A percentile compares a stretch with the other conserved stretches of the same genome.
These are phyloP conservation scores for Pantala flavescens DNA, from an alignment of 1,140 invertebrate species.

Conservation along the genomic window DNA sequence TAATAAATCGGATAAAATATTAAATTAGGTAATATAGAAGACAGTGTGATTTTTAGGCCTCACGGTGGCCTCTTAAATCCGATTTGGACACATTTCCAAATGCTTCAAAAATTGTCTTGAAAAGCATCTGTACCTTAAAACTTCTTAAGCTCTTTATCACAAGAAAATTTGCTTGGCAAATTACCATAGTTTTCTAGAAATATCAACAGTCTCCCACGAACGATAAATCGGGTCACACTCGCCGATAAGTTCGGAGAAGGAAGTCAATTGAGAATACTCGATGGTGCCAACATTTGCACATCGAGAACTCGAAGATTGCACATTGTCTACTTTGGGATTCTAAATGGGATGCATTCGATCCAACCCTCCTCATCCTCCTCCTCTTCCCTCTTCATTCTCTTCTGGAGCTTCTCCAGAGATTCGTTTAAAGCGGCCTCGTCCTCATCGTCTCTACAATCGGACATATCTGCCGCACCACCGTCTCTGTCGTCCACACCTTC, in stretches of 20 bases:
- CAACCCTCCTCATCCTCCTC: background rate
- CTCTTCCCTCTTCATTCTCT: background rate
- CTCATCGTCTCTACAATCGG: background rate
- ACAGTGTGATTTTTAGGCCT: constrained; percentile 1
- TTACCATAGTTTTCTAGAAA: background rate
- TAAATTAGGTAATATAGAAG: constrained; percentile 3
- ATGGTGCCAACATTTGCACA: background rate
- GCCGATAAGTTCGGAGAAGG: background rate
- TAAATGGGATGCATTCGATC: background rate
- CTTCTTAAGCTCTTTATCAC: constrained; percentile 9
- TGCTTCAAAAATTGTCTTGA: constrained; percentile 1
- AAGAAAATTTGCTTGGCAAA: constrained; percentile 10
- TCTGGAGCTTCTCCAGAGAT: background rate
- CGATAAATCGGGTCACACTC: background rate
- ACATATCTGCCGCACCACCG: background rate
- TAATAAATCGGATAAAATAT: background rate
- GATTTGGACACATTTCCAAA: background rate
- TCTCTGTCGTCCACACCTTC: background rate
- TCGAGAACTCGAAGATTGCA: background rate
- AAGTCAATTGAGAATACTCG: background rate
- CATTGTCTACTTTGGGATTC: background rate
- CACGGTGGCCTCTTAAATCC: background rate
- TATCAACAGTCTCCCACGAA: background rate
- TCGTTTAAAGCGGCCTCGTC: background rate
- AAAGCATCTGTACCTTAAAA: background rate